Evolutionary conservation across 1,140 invertebrate genomes (phyloP).

Genomic region (Drosophila asahinai): DNA sequence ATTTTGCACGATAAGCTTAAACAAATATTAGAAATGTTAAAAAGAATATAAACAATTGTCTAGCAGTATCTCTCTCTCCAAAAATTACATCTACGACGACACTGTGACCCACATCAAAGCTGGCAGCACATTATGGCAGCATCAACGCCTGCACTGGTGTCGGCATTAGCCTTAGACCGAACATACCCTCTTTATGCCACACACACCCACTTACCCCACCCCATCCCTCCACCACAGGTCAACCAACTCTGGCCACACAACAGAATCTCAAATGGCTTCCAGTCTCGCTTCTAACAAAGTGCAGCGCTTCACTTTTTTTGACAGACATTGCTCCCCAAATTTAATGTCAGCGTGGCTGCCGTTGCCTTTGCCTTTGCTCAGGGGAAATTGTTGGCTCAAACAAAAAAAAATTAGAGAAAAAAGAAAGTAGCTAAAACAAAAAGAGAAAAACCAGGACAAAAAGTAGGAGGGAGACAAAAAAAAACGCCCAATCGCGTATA

Average conservation of each 20-base stretch:
- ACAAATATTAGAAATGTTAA: too few species aligned
- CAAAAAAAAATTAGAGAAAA: conserved; percentile 11
- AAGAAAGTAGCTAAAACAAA: conserved; percentile 37
- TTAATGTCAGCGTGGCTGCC: conserved; percentile 66
- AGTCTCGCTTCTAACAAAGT: conserved; percentile 41
- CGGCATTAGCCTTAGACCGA: conserved; percentile 32
- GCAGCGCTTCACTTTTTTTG: conserved; percentile 67
- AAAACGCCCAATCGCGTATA: conserved; percentile 60
- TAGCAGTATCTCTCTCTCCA: not conserved
- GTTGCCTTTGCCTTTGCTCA: conserved; percentile 52
- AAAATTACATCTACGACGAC: conserved; percentile 14
- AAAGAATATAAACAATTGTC: not conserved
- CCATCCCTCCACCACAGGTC: conserved; percentile 22
- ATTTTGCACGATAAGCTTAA: too few species aligned
- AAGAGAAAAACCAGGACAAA: conserved; percentile 24
- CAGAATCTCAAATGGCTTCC: conserved; percentile 43
- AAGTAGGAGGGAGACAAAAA: conserved; percentile 9
- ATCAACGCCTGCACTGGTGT: conserved; percentile 62
- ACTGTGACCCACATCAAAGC: conserved; percentile 65
- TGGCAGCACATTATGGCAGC: conserved; percentile 57
- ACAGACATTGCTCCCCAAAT: conserved; percentile 74
- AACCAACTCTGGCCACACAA: conserved; percentile 55
- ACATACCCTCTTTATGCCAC: too few species aligned
- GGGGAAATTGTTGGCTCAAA: conserved; percentile 66
- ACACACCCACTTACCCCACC: not conserved